phyloP scores from a whole-genome alignment of 2,888 invertebrate species.

The Gnatocerus cornutus region DNA sequence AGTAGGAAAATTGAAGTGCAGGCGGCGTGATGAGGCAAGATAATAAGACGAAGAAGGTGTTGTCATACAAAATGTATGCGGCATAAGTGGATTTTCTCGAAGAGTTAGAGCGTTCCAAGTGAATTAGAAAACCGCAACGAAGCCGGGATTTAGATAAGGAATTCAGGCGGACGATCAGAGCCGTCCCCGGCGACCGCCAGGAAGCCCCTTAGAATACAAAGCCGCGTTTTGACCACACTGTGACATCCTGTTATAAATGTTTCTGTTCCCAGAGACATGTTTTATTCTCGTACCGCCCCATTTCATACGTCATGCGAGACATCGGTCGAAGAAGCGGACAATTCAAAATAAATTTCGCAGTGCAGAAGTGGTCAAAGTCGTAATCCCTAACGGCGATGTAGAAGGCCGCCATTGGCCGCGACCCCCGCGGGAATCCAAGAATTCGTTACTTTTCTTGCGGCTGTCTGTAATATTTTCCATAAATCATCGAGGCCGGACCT shows the following conservation, averaged over 20 bases:
- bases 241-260: conserved; percentile 65
- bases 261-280: conserved; percentile 58
- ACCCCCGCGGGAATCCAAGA: conserved; percentile 63
- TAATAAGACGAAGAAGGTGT: conserved; percentile 61
- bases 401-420: conserved; percentile 59
- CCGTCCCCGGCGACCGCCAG: conserved; percentile 56
- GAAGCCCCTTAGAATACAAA: conserved; percentile 63
- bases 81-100: conserved; percentile 67
- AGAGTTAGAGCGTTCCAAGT: conserved; percentile 54
- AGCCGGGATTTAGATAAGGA: conserved; percentile 66
- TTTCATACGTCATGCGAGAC: conserved; percentile 56
- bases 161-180: conserved; percentile 64
- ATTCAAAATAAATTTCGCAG: conserved; percentile 67
- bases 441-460: conserved; percentile 69
- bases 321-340: conserved; percentile 57
- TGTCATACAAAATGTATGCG: conserved; percentile 69
- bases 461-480: conserved; percentile 72
- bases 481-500: conserved; percentile 70
- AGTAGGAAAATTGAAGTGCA: conserved; percentile 63
- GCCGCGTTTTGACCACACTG: conserved; percentile 60
- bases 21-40: conserved; percentile 55
- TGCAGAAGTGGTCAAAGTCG: conserved; percentile 65
- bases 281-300: conserved; percentile 59
- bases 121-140: conserved; percentile 65
- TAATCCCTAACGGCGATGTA: conserved; percentile 65